Evolutionary conservation across 2,888 invertebrate genomes (phyloP), one percentile per base, ranked within the genome.

Genomic region (Gryllus longicercus): DNA sequence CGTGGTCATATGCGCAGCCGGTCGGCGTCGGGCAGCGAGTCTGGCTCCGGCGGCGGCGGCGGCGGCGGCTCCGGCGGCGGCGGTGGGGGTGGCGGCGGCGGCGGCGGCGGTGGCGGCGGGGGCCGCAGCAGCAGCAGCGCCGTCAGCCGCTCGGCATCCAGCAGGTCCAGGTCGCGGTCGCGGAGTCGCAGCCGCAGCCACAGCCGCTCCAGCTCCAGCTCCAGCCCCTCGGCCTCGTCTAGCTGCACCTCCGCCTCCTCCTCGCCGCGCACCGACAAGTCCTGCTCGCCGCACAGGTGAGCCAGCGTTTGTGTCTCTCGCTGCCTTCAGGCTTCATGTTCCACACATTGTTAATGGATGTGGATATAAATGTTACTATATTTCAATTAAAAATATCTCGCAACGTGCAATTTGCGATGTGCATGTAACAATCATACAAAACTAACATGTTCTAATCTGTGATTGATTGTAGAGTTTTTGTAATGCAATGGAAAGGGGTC

Each of bases 161-260:
- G 90, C 87, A 88, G 86, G 88, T 89, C 88, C 88, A 88, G 89
- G 87, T 85, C 88, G 86, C 85, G 87, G 49, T 84, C 85, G n/a
- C 84, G 84, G 80, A 83, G 87, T 85, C 81, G 86, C 85, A 86
- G 87, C 85, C 85, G 87, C 85, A 82, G 89, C 85, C 81, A 86
- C 85, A 86, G 87, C 85, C 85, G 87, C 85, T 82, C 89, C 87
- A 86, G 89, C 87, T 84, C 89, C 87, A 83, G 90, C 87, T 84
- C 90, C 87, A 88, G 88, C 87, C 90, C 87, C 87, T 91, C 86
- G 85, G 88, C 86, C 86, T 90, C 85, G 86, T 90, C 86, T 88
- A 91, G 87, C 83, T 87, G 85, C 82, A 84, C 91, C 83, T 91
- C 91, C 80, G 91, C 91, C 83, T 90, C 87, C 81, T 90, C 87